Evolutionary conservation across 2,113 vertebrate genomes (phyloP).

Genomic region (Arothron firmamentum): DNA sequence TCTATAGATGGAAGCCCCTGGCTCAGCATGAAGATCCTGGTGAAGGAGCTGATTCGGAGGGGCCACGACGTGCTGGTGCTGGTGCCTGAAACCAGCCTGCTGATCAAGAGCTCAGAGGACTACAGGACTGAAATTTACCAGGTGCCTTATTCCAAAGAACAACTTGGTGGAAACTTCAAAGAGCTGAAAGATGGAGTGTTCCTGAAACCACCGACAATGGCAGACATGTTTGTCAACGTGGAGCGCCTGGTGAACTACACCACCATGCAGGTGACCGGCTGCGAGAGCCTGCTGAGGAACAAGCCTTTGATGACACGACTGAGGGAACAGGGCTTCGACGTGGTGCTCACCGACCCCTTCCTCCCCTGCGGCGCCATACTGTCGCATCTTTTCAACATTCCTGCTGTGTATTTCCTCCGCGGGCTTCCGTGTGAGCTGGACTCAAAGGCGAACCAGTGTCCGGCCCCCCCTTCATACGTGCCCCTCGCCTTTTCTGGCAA

Average conservation of each 20-base stretch:
- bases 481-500: conserved; percentile 48
- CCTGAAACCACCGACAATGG: neutral
- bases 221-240: conserved; percentile 34
- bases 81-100: conserved; percentile 72
- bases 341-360: conserved; percentile 79
- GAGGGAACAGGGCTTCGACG: conserved; percentile 69
- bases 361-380: conserved; percentile 81
- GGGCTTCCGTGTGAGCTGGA: conserved; percentile 75
- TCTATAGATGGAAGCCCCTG: conserved; percentile 85
- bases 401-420: conserved; percentile 79
- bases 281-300: conserved; percentile 68
- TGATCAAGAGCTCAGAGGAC: conserved; percentile 30
- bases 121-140: conserved; percentile 64
- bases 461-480: conserved; percentile 77
- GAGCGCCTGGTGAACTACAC: conserved; percentile 52
- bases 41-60: conserved; percentile 71
- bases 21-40: conserved; percentile 80
- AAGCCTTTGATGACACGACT: conserved; percentile 69
- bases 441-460: conserved; percentile 69
- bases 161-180: conserved; percentile 28
- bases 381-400: conserved; percentile 75
- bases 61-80: conserved; percentile 79
- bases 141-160: conserved; percentile 59
- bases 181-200: conserved; percentile 27
- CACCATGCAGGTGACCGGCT: conserved; percentile 51